Evolutionary conservation across 2,113 vertebrate species (phyloP).

Genomic region (Tiliqua scincoides): DNA sequence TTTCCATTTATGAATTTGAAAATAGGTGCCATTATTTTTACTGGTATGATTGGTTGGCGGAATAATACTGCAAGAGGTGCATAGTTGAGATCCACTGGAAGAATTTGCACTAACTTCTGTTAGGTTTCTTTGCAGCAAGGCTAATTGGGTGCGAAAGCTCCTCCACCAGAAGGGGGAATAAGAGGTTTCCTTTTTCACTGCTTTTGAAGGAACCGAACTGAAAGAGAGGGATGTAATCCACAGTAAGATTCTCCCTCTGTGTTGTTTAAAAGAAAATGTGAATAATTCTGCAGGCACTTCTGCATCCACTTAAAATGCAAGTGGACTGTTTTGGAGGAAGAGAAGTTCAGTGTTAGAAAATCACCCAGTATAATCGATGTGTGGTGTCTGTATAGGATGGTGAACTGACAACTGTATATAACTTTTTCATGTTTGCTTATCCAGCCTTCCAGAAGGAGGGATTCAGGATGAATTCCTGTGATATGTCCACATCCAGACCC

Average conservation of each 20-base stretch:
- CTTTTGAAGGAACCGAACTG: fast-evolving
- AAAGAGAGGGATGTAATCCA: constrained; percentile 27
- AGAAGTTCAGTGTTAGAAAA: background rate
- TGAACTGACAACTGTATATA: background rate
- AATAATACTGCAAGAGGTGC: background rate
- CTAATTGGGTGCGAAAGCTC: background rate
- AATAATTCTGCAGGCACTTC: constrained; percentile 44
- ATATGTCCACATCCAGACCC: background rate
- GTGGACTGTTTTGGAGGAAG: background rate
- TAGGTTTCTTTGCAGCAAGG: too few relatives aligned
- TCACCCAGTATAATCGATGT: background rate
- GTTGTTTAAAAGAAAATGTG: background rate
- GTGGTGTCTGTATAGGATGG: background rate
- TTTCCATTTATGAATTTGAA: background rate
- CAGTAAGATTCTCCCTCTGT: too few relatives aligned
- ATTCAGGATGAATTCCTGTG: background rate
- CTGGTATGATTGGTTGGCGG: background rate
- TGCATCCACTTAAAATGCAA: constrained; percentile 22
- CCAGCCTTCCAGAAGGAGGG: background rate
- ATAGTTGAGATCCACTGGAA: background rate
- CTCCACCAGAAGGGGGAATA: background rate
- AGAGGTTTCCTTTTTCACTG: background rate
- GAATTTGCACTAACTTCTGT: background rate
- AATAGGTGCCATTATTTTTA: background rate
- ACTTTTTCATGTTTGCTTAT: background rate